Evolutionary conservation across 2,888 invertebrate genomes (phyloP).

Genomic region (Xylocampa areola): DNA sequence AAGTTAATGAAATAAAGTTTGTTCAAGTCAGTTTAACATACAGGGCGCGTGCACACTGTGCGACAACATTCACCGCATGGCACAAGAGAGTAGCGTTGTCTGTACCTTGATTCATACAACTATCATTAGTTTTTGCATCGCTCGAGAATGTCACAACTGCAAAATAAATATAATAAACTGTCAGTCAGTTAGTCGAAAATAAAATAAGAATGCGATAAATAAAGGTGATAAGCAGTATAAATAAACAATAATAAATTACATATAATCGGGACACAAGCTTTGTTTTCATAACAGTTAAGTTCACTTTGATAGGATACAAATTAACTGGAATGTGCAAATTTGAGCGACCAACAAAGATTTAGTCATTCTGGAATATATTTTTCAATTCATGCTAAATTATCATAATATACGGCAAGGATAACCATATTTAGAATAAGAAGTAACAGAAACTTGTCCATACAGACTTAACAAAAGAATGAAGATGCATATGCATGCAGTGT

Average conservation of each 20-base stretch:
- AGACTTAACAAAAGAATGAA: neutral
- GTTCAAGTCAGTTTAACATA: constrained; percentile 31
- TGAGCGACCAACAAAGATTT: neutral
- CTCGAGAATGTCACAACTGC: constrained; percentile 86
- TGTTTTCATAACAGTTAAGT: constrained; percentile 16
- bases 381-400: neutral
- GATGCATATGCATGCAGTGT: neutral
- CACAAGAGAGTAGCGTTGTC: constrained; percentile 50
- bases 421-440: neutral
- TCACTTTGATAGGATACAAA: neutral
- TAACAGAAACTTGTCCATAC: neutral
- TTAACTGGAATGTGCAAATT: neutral
- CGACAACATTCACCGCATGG: constrained; percentile 55
- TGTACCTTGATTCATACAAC: constrained; percentile 79
- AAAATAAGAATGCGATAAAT: constrained; percentile 21
- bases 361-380: neutral
- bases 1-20: neutral
- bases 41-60: constrained; percentile 36
- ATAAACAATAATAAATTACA: constrained; percentile 16
- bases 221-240: constrained; percentile 10
- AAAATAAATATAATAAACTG: constrained; percentile 72
- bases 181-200: constrained; percentile 61
- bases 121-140: constrained; percentile 77
- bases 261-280: constrained; percentile 12
- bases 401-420: neutral